Percentiles rank a stretch among this genome's conserved stretches.
phyloP scores from a whole-genome alignment of 2,113 vertebrate genomes.

The Crotalus tigris region DNA sequence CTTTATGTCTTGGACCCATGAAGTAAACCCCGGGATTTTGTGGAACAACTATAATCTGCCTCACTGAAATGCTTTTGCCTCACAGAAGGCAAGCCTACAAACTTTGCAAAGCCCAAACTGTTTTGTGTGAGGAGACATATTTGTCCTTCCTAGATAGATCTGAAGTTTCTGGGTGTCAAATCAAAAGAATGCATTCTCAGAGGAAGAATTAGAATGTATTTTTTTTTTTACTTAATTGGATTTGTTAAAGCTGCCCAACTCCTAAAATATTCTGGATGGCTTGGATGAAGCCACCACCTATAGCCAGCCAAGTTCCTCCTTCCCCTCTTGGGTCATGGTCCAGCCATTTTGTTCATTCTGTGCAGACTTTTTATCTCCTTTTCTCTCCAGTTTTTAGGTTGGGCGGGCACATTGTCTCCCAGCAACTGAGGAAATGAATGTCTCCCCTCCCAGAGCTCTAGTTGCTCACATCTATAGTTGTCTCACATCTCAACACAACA shows the following conservation, averaged over 20 bases:
- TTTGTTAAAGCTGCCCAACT: background rate
- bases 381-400: background rate
- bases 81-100: background rate
- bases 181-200: background rate
- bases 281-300: background rate
- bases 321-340: background rate
- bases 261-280: background rate
- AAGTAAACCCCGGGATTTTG: background rate
- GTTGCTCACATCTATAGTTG: background rate
- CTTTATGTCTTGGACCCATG: background rate
- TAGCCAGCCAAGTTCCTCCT: background rate
- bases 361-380: background rate
- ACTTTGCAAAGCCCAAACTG: background rate
- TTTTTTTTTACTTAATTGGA: background rate
- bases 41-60: background rate
- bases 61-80: background rate
- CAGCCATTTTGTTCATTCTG: background rate
- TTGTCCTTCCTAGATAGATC: background rate
- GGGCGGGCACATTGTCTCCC: background rate
- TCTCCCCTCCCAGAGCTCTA: background rate
- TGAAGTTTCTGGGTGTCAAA: background rate
- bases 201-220: background rate
- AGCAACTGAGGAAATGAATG: background rate
- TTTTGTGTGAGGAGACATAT: background rate
- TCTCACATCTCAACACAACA: background rate